Percentiles rank a stretch among this genome's conserved stretches.
These are phyloP conservation scores for Drosophila prolongata DNA, from an alignment of 2,888 invertebrate species.

Conservation along the genomic window DNA sequence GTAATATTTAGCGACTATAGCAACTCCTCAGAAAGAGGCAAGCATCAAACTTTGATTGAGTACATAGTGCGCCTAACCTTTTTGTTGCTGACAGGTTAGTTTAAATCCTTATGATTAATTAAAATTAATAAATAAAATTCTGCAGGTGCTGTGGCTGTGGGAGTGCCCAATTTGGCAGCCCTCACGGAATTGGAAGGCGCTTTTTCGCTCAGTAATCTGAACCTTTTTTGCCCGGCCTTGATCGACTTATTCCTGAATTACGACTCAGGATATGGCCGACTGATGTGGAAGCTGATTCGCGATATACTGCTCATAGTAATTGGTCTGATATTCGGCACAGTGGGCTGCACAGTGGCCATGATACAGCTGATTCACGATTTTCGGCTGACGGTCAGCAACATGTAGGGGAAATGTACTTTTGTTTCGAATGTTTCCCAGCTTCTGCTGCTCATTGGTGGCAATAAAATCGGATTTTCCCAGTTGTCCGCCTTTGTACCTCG, in stretches of 20 bases:
- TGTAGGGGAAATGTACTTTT: neutral
- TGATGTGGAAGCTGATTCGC: conserved; percentile 59
- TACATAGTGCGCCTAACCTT: conserved; percentile 48
- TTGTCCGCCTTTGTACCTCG: neutral
- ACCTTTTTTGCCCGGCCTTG: conserved; percentile 62
- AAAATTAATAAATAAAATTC: neutral
- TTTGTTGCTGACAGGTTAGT: conserved; percentile 50
- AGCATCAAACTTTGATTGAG: conserved; percentile 22
- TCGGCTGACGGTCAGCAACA: conserved; percentile 30
- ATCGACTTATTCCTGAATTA: conserved; percentile 62
- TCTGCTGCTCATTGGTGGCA: conserved; percentile 3
- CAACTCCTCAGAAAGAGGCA: neutral
- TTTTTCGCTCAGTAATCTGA: conserved; percentile 60
- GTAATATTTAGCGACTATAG: conserved; percentile 89
- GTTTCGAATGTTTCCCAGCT: neutral
- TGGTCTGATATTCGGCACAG: conserved; percentile 55
- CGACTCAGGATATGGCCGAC: conserved; percentile 50
- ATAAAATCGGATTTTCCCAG: conserved; percentile 33
- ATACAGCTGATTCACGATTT: conserved; percentile 55
- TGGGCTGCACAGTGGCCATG: conserved; percentile 59
- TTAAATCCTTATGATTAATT: neutral
- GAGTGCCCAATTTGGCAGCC: conserved; percentile 62
- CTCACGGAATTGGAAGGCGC: conserved; percentile 64
- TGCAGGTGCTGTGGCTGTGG: conserved; percentile 55
- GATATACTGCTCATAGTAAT: conserved; percentile 55